phyloP scores from a whole-genome alignment of 2,888 invertebrate species.

The Clitarchus hookeri region DNA sequence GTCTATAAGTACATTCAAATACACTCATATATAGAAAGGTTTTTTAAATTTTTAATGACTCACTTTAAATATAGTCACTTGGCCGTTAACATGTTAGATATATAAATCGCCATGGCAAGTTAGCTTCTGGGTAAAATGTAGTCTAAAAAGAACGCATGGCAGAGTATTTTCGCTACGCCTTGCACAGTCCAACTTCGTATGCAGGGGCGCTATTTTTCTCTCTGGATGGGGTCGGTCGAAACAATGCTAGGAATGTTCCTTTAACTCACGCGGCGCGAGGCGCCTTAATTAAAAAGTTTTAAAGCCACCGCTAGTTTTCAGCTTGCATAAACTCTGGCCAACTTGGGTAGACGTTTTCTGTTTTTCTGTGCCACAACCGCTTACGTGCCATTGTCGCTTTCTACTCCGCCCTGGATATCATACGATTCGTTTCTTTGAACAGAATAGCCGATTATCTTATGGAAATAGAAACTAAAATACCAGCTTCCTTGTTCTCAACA shows the following conservation, averaged over 20 bases:
- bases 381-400: neutral
- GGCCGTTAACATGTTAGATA: too few species aligned
- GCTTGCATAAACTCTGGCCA: slow-evolving; percentile 16
- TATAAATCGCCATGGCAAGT: too few species aligned
- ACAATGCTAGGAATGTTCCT: slow-evolving; percentile 39
- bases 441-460: neutral
- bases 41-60: too few species aligned
- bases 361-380: slow-evolving; percentile 17
- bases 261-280: slow-evolving; percentile 37
- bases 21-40: too few species aligned
- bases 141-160: neutral
- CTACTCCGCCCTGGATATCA: slow-evolving; percentile 16
- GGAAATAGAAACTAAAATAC: too few species aligned
- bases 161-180: neutral
- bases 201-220: neutral
- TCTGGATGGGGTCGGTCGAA: slow-evolving; percentile 20
- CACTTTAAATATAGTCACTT: too few species aligned
- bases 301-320: slow-evolving; percentile 23
- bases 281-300: slow-evolving; percentile 41
- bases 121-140: too few species aligned
- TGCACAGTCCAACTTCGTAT: neutral
- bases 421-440: slow-evolving; percentile 17
- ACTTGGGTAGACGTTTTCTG: slow-evolving; percentile 16
- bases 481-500: too few species aligned
- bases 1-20: too few species aligned